phyloP scores from a whole-genome alignment of 2,797 vertebrate genomes.

The Adrianichthys oophorus region DNA sequence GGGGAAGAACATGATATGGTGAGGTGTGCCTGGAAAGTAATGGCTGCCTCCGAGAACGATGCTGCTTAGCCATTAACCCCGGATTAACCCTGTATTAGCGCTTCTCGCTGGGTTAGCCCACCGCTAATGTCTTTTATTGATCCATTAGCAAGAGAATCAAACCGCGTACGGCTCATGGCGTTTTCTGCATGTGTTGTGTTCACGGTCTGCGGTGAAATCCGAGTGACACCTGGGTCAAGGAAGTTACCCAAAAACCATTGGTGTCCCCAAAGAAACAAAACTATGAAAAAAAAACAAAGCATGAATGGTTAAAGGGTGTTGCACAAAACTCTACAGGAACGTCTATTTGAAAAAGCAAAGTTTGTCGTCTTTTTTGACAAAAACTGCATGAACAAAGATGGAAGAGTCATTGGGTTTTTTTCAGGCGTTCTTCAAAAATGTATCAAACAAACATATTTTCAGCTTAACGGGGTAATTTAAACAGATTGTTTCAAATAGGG shows the following conservation, averaged over 20 bases:
- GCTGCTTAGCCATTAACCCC: slow-evolving; percentile 74
- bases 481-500: no score
- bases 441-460: no score
- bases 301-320: slow-evolving; percentile 27
- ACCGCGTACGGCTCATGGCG: slow-evolving; percentile 41
- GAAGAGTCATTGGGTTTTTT: slow-evolving; percentile 1
- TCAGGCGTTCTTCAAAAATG: no score
- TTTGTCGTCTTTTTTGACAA: slow-evolving; percentile 7
- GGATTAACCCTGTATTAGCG: slow-evolving; percentile 77
- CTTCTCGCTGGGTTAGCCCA: slow-evolving; percentile 67
- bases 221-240: slow-evolving; percentile 44
- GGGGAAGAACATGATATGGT: slow-evolving; percentile 54
- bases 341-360: slow-evolving; percentile 12
- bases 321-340: slow-evolving; percentile 21
- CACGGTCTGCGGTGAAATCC: slow-evolving; percentile 19
- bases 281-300: slow-evolving; percentile 4
- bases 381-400: not conserved
- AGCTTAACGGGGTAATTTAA: no score
- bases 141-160: slow-evolving; percentile 72
- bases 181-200: slow-evolving; percentile 33
- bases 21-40: slow-evolving; percentile 58
- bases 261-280: slow-evolving; percentile 1
- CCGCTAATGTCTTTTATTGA: slow-evolving; percentile 79
- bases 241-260: slow-evolving; percentile 30
- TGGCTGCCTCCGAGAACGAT: slow-evolving; percentile 63